A percentile compares a stretch with the other conserved stretches of the same genome.
Evolutionary conservation across 1,140 invertebrate species (phyloP).

Genomic region (Lethocerus indicus): DNA sequence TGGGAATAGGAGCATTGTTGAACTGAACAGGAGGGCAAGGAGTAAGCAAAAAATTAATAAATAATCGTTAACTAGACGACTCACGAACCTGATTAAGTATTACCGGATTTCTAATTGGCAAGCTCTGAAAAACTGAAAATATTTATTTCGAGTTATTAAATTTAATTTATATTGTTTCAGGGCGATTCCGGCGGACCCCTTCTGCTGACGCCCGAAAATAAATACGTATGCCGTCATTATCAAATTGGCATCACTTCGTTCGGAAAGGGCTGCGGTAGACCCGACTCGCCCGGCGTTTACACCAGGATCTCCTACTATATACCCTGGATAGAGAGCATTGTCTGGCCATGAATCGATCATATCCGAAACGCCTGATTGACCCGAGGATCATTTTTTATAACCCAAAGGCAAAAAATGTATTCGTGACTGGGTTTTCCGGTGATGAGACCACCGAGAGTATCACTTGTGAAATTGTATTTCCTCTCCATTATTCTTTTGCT

Average conservation of each 20-base stretch:
- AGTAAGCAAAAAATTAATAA: no score
- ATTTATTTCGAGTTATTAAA: no score
- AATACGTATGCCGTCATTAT: slow-evolving; percentile 26
- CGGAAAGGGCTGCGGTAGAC: slow-evolving; percentile 35
- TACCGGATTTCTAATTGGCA: no score
- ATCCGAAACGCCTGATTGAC: background rate
- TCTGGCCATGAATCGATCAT: slow-evolving; percentile 33
- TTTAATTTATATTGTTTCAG: slow-evolving; percentile 24
- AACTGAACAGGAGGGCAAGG: no score
- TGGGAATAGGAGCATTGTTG: no score
- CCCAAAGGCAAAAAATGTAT: no score
- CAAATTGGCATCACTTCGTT: slow-evolving; percentile 44
- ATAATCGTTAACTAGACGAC: no score
- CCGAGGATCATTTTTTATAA: background rate
- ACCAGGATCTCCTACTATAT: slow-evolving; percentile 44
- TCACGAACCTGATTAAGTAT: no score
- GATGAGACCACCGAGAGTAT: no score
- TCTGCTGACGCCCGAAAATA: slow-evolving; percentile 21
- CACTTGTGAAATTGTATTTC: no score
- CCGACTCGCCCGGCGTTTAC: slow-evolving; percentile 40
- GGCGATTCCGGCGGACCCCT: slow-evolving; percentile 46
- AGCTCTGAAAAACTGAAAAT: background rate
- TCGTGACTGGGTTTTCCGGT: no score
- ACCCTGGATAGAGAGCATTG: slow-evolving; percentile 43
- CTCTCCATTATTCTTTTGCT: no score